A percentile compares a stretch with the other conserved stretches of the same genome.
These are phyloP conservation scores for Napeogenes sylphis DNA, from an alignment of 2,888 invertebrate genomes.

Conservation along the genomic window DNA sequence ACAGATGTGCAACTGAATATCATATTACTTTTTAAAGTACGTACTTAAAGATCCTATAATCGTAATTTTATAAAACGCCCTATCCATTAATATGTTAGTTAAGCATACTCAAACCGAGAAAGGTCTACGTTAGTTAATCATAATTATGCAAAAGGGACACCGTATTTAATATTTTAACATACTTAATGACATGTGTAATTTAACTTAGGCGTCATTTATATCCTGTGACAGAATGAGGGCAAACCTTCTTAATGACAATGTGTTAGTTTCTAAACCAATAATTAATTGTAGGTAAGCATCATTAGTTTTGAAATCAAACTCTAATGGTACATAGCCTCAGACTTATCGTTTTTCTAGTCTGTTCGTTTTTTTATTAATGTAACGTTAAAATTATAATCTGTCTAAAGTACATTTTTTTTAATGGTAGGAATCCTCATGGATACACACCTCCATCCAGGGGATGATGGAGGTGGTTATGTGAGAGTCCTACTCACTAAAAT, in stretches of 20 bases:
- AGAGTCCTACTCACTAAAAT: no score
- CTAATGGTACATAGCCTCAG: background rate
- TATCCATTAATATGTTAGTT: background rate
- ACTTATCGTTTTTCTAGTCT: background rate
- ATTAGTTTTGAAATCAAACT: constrained; percentile 1
- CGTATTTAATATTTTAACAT: constrained; percentile 22
- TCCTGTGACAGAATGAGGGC: constrained; percentile 22
- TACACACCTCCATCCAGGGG: no score
- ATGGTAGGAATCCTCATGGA: no score
- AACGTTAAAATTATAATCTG: background rate
- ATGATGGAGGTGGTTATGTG: no score
- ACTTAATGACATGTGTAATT: constrained; percentile 25
- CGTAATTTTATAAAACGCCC: constrained; percentile 29
- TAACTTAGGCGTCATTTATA: constrained; percentile 20
- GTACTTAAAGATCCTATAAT: no score
- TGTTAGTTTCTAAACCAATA: constrained; percentile 4
- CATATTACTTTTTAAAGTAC: no score
- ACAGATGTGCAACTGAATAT: no score
- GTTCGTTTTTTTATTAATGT: background rate
- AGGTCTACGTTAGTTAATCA: constrained; percentile 12
- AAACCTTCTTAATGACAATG: constrained; percentile 18
- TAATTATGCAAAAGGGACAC: constrained; percentile 18
- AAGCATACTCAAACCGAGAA: background rate
- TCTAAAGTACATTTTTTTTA: no score
- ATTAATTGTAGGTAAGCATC: constrained; percentile 3